Evolutionary conservation across 2,113 vertebrate genomes (phyloP), one percentile per base, ranked within the genome.

Genomic region (Psittacula cyanocephala): DNA sequence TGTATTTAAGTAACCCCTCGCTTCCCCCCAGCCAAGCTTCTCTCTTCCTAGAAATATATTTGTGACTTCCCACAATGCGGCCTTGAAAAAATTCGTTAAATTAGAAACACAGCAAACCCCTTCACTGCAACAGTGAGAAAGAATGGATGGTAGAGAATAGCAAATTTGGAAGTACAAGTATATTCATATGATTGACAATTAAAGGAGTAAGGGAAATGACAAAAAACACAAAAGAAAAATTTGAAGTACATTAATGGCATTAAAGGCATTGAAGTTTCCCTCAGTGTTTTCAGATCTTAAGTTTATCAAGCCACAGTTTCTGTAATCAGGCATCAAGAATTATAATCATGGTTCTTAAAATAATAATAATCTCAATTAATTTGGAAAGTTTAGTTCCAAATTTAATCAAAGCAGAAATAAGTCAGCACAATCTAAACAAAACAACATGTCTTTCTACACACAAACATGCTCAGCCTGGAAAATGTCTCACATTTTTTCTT

Each of bases 291-390:
- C 86, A 88, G 63, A 93, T 93, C 92, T 93, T 83, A 78, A 85
- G 46, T 95, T 88, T 93, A 95, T 84, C 81, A 53, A 89, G 88
- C 85, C 89, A 93, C 64, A 95, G 78, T 97, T 98, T 98, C 97
- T 97, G 96, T 97, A 98, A 97, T 97, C 96, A 97, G 97, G 97
- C 95, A 98, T 91, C 95, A 86, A 84, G 57, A 86, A 91, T 95
- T 86, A 95, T 49, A 90, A 75, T 74, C 60, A 91, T 35, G 16
- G 89, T 95, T 95, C 69, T 91, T 93, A 94, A 68, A 86, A 74
- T 77, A 75, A 28, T 64, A 93, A 95, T 94, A 80, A 94, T 78
- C 49, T 88, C 63, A 93, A 76, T 86, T 86, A 80, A 83, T 94
- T 96, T 64, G 77, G 76, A 83, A 95, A 93, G 84, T 97, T 95